Evolutionary conservation across 1,140 invertebrate genomes (phyloP).

Genomic region (Heliconius himera): DNA sequence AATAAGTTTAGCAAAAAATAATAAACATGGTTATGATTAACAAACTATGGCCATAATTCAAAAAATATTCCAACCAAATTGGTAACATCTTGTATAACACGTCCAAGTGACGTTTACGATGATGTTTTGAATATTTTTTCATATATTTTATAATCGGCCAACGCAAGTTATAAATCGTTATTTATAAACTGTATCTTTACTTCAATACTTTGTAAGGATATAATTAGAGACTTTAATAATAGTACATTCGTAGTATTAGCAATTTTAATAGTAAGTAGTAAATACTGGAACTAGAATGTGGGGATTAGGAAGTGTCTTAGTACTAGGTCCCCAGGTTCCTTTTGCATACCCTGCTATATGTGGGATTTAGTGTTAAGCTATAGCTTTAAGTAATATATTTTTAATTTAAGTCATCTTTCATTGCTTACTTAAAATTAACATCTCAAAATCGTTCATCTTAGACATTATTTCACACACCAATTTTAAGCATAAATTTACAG

Average conservation of each 20-base stretch:
- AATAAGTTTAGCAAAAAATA: no score
- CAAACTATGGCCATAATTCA: not conserved
- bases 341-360: no score
- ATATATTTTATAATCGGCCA: slow-evolving; percentile 9
- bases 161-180: slow-evolving; percentile 6
- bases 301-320: no score
- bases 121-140: slow-evolving; percentile 12
- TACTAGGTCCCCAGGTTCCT: no score
- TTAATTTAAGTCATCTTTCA: not conserved
- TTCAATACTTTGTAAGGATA: slow-evolving; percentile 3
- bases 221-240: not conserved
- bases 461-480: not conserved
- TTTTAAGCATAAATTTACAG: slow-evolving; percentile 1
- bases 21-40: no score
- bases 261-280: not conserved
- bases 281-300: no score
- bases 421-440: not conserved
- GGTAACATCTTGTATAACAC: not conserved
- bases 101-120: slow-evolving; percentile 12
- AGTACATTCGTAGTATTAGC: not conserved
- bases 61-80: not conserved
- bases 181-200: slow-evolving; percentile 4
- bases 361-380: no score
- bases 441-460: not conserved
- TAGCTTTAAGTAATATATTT: no score